A percentile compares a stretch with the other conserved stretches of the same genome.
These are phyloP conservation scores for Nebria ingens DNA, from an alignment of 1,140 invertebrate genomes.

Conservation along the genomic window DNA sequence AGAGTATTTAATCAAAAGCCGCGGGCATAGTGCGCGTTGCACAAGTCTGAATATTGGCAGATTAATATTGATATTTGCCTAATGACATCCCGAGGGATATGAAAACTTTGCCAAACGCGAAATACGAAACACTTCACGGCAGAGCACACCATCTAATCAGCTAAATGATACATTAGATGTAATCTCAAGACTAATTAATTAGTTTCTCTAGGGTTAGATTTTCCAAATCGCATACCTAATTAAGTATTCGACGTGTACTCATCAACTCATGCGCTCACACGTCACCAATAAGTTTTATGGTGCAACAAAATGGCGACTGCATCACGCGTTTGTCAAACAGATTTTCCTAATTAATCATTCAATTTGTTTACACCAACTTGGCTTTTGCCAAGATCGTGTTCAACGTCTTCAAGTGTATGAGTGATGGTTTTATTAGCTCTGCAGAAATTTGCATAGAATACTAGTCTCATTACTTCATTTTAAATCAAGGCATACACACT, in stretches of 20 bases:
- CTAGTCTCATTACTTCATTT: too few species aligned
- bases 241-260: slow-evolving; percentile 1
- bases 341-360: too few species aligned
- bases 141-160: not conserved
- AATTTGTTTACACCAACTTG: too few species aligned
- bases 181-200: slow-evolving; percentile 8
- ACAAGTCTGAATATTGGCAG: slow-evolving; percentile 6
- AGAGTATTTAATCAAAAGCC: not conserved
- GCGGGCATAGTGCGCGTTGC: not conserved
- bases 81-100: slow-evolving; percentile 2
- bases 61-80: slow-evolving; percentile 9
- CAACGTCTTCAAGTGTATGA: too few species aligned
- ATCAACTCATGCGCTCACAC: not conserved
- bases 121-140: slow-evolving; percentile 4
- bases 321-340: too few species aligned
- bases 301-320: not conserved
- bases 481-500: too few species aligned
- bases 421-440: too few species aligned
- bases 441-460: too few species aligned
- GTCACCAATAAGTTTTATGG: not conserved
- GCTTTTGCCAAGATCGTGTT: too few species aligned
- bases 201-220: slow-evolving; percentile 5
- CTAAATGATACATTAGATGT: slow-evolving; percentile 9
- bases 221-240: slow-evolving; percentile 2
- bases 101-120: slow-evolving; percentile 4